These are phyloP conservation scores for Crocallis elinguaria DNA, from an alignment of 2,888 invertebrate species.

Conservation along the genomic window DNA sequence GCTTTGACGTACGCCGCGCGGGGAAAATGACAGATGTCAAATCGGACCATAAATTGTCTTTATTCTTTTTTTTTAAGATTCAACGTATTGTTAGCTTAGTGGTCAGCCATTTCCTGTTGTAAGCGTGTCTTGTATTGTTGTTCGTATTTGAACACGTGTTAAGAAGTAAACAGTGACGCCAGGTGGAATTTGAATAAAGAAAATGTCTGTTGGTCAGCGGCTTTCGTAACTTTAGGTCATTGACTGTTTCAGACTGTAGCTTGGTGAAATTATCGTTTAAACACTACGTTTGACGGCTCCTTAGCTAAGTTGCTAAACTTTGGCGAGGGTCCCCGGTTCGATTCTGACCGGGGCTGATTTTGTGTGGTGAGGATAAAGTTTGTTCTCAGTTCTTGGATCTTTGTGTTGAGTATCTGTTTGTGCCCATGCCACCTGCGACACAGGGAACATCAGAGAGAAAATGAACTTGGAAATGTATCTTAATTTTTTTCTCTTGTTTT, in stretches of 20 bases:
- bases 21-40: conserved; percentile 70
- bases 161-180: conserved; percentile 47
- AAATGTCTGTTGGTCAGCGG: conserved; percentile 19
- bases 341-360: too few relatives aligned
- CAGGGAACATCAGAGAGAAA: too few relatives aligned
- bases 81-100: conserved; percentile 35
- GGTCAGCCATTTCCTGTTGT: conserved; percentile 58
- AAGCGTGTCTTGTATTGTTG: conserved; percentile 44
- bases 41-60: conserved; percentile 48
- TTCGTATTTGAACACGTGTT: conserved; percentile 50
- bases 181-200: conserved; percentile 40
- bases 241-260: conserved; percentile 6
- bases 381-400: too few relatives aligned
- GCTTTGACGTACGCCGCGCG: conserved; percentile 44
- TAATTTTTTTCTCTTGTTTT: too few relatives aligned
- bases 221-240: conserved; percentile 18
- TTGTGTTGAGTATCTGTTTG: too few relatives aligned
- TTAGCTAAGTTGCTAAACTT: too few relatives aligned
- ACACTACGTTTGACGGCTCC: not conserved
- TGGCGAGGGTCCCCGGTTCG: too few relatives aligned
- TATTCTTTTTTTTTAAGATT: conserved; percentile 36
- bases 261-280: too few relatives aligned
- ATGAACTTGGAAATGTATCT: too few relatives aligned
- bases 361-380: too few relatives aligned
- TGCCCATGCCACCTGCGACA: too few relatives aligned